These are phyloP conservation scores for Chaenogobius annularis DNA, from an alignment of 2,113 vertebrate species.

Conservation along the genomic window DNA sequence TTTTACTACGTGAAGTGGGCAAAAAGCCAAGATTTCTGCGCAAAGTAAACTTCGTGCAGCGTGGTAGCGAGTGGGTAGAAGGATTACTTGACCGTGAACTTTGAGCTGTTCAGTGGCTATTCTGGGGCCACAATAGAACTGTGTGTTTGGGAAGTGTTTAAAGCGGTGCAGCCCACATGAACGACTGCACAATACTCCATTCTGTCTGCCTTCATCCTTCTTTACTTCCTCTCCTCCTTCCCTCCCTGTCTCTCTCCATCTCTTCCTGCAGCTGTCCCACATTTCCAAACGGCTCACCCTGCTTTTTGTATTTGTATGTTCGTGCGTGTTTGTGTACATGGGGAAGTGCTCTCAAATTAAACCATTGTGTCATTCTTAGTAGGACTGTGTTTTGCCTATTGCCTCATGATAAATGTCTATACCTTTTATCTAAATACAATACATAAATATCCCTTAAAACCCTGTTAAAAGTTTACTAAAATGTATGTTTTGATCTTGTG, in stretches of 20 bases:
- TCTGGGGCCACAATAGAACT: constrained; percentile 66
- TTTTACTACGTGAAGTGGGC: constrained; percentile 6
- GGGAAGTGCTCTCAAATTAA: constrained; percentile 41
- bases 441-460: too few species aligned
- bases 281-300: constrained; percentile 36
- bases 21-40: constrained; percentile 1
- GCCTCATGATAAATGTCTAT: too few species aligned
- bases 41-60: constrained; percentile 11
- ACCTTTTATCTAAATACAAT: too few species aligned
- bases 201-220: constrained; percentile 65
- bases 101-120: constrained; percentile 38
- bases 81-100: constrained; percentile 40
- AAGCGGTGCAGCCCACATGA: constrained; percentile 64
- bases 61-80: neutral
- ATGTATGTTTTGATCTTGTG: neutral
- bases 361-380: constrained; percentile 4
- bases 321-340: constrained; percentile 9
- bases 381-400: too few species aligned
- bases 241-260: constrained; percentile 37
- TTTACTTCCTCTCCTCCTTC: constrained; percentile 60
- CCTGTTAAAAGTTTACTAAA: too few species aligned
- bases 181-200: constrained; percentile 71
- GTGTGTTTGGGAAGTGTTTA: constrained; percentile 70
- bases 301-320: constrained; percentile 12
- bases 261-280: constrained; percentile 52